Conservation (phyloP, 2,797 vertebrate species). For the Cyprinodon diabolis region DNA sequence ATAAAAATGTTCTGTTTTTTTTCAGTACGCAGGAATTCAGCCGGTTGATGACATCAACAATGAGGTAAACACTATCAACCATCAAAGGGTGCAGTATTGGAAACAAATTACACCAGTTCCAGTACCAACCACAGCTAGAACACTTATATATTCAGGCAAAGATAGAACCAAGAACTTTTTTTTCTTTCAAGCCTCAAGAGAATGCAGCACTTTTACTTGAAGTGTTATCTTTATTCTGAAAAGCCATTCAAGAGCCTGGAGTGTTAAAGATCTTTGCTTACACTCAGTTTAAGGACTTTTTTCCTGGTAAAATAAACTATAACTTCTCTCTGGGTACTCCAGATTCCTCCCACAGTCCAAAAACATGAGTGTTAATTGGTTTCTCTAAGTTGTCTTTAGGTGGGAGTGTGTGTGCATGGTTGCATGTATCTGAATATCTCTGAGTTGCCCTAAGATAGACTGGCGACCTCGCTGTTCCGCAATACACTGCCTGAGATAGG, state of each 20-base stretch:
- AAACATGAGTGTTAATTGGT: too few species aligned
- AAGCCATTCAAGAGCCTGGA: neutral
- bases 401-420: too few species aligned
- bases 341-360: too few species aligned
- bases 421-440: too few species aligned
- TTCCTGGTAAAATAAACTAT: too few species aligned
- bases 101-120: neutral
- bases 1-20: neutral
- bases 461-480: too few species aligned
- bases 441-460: too few species aligned
- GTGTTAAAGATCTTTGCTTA: neutral
- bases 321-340: too few species aligned
- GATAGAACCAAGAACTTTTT: neutral
- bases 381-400: too few species aligned
- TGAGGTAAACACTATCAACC: conserved; percentile 77
- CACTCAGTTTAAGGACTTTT: neutral
- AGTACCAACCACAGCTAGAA: neutral
- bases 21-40: conserved; percentile 91
- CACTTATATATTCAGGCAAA: neutral
- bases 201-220: neutral
- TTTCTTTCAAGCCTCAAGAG: neutral
- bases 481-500: too few species aligned
- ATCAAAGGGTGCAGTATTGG: neutral
- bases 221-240: neutral
- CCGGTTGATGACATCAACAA: conserved; percentile 85